Evolutionary conservation across 1,140 invertebrate genomes (phyloP), one percentile per base, ranked within the genome.

Genomic region (Magallana gigas): DNA sequence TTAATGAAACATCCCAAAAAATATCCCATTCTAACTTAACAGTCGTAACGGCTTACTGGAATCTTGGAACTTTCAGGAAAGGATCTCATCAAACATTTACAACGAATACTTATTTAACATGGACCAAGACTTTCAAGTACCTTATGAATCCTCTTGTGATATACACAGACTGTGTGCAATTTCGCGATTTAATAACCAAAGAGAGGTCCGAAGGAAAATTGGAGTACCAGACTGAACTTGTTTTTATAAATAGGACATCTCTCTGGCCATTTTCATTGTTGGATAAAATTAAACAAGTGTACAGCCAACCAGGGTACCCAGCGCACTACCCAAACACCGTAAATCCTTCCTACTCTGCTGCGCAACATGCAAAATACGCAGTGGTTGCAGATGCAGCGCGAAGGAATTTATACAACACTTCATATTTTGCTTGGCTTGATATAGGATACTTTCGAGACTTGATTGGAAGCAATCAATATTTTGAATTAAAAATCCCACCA

Each of bases 1-100:
- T 3, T 12, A n/a, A 62, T 62, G 8, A 14, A n/a, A 62, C 0
- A 16, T 64, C 7, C 16, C 0, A 6, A 5, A n/a, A 18, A 64
- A 64, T 64, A 18, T n/a, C 64, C 5, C 23, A n/a, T 7, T 8
- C 14, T n/a, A 18, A 81, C 9, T 36, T 82, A 12, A 93, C 92
- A 6, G 84, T 93, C 1, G 91, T 93, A 1, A 93, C 92, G 1
- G 92, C 90, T 12, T 93, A 91, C 81, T 92, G 92, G 62, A 88
- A 93, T 82, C 18, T 93, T 16, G 92, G 92, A 80, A 18, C 83
- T 16, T 92, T 93, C 82, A 57, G 57, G n/a, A 93, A 93, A 90
- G 91, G 90, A 60, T 16, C 4, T 56, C 0, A 8, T 7, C 6
- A 18, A 12, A 64, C 12, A 3, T 16, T 87, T 14, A 87, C 86